These are phyloP conservation scores for Hartigia nigra DNA, from an alignment of 2,888 invertebrate genomes.

Conservation along the genomic window DNA sequence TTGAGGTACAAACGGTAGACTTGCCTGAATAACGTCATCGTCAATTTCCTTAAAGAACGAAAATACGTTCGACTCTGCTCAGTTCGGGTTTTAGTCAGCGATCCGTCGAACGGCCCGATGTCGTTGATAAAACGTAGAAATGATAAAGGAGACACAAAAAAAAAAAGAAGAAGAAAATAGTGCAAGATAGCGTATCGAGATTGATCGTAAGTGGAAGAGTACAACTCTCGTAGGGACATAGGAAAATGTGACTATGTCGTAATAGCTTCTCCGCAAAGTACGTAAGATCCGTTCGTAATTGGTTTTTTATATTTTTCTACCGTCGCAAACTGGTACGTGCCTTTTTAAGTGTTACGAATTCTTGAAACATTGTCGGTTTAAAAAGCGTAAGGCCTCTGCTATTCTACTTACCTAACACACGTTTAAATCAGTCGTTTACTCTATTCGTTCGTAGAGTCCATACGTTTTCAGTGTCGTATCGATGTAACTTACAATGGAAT, in stretches of 20 bases:
- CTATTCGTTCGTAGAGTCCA: not conserved
- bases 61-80: too few species aligned
- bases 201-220: not conserved
- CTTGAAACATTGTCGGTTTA: not conserved
- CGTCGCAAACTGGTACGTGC: slow-evolving; percentile 48
- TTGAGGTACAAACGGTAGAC: not conserved
- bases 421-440: too few species aligned
- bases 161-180: too few species aligned
- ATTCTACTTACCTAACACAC: not conserved
- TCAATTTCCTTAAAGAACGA: not conserved
- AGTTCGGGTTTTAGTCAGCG: not conserved
- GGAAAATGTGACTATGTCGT: slow-evolving; percentile 29
- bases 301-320: slow-evolving; percentile 54
- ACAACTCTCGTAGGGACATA: slow-evolving; percentile 24
- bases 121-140: slow-evolving; percentile 5
- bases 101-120: not conserved
- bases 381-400: not conserved
- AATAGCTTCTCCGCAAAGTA: slow-evolving; percentile 34
- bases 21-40: not conserved
- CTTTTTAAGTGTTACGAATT: slow-evolving; percentile 43
- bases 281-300: slow-evolving; percentile 18
- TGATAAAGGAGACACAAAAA: slow-evolving; percentile 21
- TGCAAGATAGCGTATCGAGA: not conserved
- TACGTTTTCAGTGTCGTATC: not conserved
- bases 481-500: not conserved